Base-by-base conservation (phyloP, 2,113 vertebrate species). In the Otis tarda region DNA sequence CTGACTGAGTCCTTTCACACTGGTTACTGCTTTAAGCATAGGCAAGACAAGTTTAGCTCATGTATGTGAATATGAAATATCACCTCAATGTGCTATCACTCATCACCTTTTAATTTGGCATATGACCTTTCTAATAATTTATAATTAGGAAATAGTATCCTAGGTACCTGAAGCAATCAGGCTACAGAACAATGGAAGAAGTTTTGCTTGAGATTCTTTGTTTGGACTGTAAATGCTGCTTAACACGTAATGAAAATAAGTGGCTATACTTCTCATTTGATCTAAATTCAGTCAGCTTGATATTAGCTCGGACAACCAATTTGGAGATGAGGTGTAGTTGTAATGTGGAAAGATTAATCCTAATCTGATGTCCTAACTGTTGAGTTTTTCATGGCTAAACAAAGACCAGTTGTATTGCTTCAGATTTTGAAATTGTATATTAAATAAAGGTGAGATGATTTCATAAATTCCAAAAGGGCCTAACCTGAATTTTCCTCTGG, bases 61-160 rank as follows among this genome's bases (percentile, higher is more conserved):
- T 68, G 30, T 43, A 50, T 10, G 3, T 73, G 68, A 74, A 86
- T 89, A 92, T 87, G 83, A 92, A 92, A 84, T 88, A 79, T 47
- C 63, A 92, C 23, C 57, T 80, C 50, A 80, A 53, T 20, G 2
- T 87, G 64, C 69, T 45, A 45, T 88, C 91, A 93, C 39, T 95
- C 89, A 78, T 8, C 84, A 74, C 49, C 7, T 94, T 90, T 90
- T 88, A 84, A 95, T 96, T 67, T 92, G 53, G 37, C 61, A 53
- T 55, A 49, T 73, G 56, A 89, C 53, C 55, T 93, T 91, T 79
- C 89, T 59, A 92, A 73, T 70, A 64, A 80, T 87, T 86, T 77
- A 55, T 73, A 92, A 91, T 93, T 90, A 64, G 35, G 93, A 97
- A 93, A 93, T 39, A 76, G 11, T 89, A 87, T 89, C 78, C 47